Conservation (phyloP, 1,140 invertebrate genomes). For the Argopecten irradians region DNA sequence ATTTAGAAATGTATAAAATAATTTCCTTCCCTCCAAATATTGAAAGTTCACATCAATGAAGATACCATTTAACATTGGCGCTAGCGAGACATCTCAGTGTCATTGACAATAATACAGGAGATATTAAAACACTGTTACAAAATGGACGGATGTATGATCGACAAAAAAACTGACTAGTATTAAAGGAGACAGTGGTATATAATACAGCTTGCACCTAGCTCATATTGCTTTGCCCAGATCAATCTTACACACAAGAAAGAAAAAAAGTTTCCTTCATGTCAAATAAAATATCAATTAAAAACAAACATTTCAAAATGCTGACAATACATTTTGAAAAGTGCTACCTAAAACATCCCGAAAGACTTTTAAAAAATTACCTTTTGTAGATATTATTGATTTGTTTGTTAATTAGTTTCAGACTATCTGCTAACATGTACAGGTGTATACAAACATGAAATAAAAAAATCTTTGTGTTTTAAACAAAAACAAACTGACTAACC, state of each 20-base stretch:
- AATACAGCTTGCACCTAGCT: background rate
- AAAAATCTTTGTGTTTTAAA: background rate
- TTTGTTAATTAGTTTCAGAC: background rate
- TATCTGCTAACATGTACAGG: background rate
- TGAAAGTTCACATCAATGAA: too few relatives aligned
- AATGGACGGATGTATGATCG: background rate
- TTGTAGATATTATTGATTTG: background rate
- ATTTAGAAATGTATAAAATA: too few relatives aligned
- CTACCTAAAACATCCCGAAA: background rate
- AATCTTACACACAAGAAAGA: background rate
- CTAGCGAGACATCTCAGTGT: too few relatives aligned
- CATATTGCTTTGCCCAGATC: background rate
- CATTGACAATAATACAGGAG: background rate
- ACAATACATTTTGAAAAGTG: background rate
- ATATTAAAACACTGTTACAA: background rate
- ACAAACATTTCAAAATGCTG: background rate
- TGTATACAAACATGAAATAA: background rate
- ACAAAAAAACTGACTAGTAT: background rate
- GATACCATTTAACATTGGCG: too few relatives aligned
- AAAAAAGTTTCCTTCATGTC: background rate
- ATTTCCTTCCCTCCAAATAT: too few relatives aligned
- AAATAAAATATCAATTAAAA: background rate
- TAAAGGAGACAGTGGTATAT: background rate
- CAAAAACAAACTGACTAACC: background rate
- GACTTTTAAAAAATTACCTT: background rate